Evolutionary conservation across 2,113 vertebrate genomes (phyloP).

Genomic region (Phylloscopus trochiloides): DNA sequence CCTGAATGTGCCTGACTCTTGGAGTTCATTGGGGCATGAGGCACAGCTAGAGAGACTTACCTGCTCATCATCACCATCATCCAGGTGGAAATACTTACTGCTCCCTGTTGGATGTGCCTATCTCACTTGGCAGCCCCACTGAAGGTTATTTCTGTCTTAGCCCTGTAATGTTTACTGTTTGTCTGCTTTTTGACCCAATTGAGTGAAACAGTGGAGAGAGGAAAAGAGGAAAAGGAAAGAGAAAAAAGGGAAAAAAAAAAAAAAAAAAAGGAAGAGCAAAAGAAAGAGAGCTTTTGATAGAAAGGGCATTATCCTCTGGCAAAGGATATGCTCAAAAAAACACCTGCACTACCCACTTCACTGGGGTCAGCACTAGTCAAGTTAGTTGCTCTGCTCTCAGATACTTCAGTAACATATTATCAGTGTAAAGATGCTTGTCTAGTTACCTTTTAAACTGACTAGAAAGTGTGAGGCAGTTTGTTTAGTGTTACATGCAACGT

Average conservation of each 20-base stretch:
- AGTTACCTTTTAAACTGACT: not conserved
- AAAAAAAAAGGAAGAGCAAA: not conserved
- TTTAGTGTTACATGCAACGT: not conserved
- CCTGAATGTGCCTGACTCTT: not conserved
- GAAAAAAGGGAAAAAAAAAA: rapidly evolving
- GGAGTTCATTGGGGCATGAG: not conserved
- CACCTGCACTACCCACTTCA: not conserved
- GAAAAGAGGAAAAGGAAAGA: not conserved
- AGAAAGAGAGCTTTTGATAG: not conserved
- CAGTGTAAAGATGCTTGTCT: not conserved
- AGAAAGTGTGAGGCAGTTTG: not conserved
- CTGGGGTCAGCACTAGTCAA: not conserved
- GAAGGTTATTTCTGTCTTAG: not conserved
- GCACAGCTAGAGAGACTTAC: not conserved
- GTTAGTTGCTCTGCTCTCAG: not conserved
- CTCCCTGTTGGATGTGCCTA: not conserved
- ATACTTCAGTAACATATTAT: not conserved
- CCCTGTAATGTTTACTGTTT: not conserved
- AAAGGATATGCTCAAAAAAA: not conserved
- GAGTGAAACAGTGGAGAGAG: not conserved
- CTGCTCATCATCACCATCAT: not conserved
- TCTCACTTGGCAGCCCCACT: not conserved
- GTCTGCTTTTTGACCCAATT: not conserved
- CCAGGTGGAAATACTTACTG: not conserved
- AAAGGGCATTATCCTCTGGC: not conserved